Conservation (phyloP, 2,113 vertebrate genomes). For the Scophthalmus maximus region DNA sequence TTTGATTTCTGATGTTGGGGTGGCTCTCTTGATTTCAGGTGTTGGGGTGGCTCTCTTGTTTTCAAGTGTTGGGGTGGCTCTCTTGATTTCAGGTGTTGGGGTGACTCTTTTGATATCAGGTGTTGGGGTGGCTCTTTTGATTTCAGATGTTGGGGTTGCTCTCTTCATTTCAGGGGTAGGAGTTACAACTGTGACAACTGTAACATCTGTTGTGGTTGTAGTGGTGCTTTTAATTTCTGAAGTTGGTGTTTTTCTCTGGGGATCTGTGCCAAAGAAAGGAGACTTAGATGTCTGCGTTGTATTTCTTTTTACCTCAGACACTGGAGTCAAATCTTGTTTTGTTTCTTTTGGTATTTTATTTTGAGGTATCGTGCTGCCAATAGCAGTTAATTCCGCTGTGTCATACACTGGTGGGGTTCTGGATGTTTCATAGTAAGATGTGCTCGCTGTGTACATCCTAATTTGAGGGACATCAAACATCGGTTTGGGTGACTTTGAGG, state of each 20-base stretch:
- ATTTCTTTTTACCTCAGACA: slow-evolving; percentile 48
- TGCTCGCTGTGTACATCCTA: slow-evolving; percentile 79
- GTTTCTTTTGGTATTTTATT: slow-evolving; percentile 62
- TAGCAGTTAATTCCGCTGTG: slow-evolving; percentile 66
- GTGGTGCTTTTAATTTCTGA: slow-evolving; percentile 42
- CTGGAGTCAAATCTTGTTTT: slow-evolving; percentile 42
- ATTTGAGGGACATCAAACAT: slow-evolving; percentile 85
- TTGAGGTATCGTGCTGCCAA: slow-evolving; percentile 61
- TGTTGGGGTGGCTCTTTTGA: slow-evolving; percentile 42
- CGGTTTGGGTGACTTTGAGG: slow-evolving; percentile 76
- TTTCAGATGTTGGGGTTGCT: slow-evolving; percentile 44
- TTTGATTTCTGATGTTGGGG: slow-evolving; percentile 11
- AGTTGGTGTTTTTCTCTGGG: slow-evolving; percentile 53
- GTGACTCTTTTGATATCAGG: slow-evolving; percentile 39
- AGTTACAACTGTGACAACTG: slow-evolving; percentile 4
- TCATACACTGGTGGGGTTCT: slow-evolving; percentile 77
- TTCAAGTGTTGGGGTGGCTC: slow-evolving; percentile 25
- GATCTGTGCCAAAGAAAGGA: slow-evolving; percentile 26
- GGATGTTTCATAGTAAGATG: slow-evolving; percentile 75
- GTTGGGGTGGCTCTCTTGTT: slow-evolving; percentile 62
- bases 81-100: slow-evolving; percentile 1
- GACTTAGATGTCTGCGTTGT: slow-evolving; percentile 1
- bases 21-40: slow-evolving; percentile 45
- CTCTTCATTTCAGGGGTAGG: slow-evolving; percentile 52
- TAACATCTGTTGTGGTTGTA: no score